Conservation (phyloP, 2,797 vertebrate genomes). For the Liasis olivaceus region DNA sequence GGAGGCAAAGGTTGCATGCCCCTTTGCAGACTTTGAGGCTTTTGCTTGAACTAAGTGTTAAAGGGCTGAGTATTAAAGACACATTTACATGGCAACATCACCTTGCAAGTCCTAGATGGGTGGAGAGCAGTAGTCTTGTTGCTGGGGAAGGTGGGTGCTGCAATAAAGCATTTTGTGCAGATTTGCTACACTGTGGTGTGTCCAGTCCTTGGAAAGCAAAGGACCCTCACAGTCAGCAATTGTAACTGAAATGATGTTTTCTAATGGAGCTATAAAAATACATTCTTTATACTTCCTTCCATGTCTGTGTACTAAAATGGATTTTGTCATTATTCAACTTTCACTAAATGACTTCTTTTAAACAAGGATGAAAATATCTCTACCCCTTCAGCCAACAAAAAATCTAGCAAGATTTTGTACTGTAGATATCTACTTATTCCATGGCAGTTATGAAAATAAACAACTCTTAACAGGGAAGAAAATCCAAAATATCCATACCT, state of each 20-base stretch:
- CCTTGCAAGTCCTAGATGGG: too few species aligned
- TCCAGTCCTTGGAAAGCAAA: too few species aligned
- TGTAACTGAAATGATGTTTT: slow-evolving; percentile 38
- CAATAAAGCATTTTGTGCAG: too few species aligned
- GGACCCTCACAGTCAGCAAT: not conserved
- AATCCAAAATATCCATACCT: not conserved
- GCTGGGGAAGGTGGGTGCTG: too few species aligned
- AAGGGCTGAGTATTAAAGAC: too few species aligned
- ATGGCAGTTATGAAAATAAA: slow-evolving; percentile 2
- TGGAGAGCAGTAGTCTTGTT: too few species aligned
- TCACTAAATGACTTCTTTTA: slow-evolving; percentile 19
- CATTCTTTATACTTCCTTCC: slow-evolving; percentile 23
- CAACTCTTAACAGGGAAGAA: not conserved
- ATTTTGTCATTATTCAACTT: slow-evolving; percentile 9
- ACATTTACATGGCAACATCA: too few species aligned
- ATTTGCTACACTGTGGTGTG: too few species aligned
- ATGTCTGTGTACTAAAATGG: not conserved
- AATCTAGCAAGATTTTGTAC: not conserved
- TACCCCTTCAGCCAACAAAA: slow-evolving; percentile 7
- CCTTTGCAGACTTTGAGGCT: too few species aligned
- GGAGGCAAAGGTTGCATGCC: too few species aligned
- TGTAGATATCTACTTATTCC: not conserved
- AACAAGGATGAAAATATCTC: not conserved
- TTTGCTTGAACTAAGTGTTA: too few species aligned
- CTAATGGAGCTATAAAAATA: slow-evolving; percentile 20